Conservation (phyloP, 1,140 invertebrate species). For the Nephotettix cincticeps region DNA sequence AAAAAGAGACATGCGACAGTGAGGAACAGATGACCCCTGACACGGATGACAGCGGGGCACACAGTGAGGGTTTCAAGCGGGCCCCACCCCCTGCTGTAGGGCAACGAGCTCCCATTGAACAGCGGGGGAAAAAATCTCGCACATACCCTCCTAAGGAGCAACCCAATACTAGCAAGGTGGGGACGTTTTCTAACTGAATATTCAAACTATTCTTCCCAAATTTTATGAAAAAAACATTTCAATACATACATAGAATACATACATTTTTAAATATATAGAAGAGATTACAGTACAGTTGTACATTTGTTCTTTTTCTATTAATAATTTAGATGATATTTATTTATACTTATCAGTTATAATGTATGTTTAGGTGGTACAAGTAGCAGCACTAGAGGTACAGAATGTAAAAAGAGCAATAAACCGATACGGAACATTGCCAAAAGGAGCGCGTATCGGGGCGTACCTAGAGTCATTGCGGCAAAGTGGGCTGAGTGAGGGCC, state of each 20-base stretch:
- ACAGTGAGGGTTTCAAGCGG: constrained; percentile 47
- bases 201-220: too few relatives aligned
- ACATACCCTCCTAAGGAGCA: constrained; percentile 54
- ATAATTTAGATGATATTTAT: too few relatives aligned
- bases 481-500: constrained; percentile 56
- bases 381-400: constrained; percentile 91
- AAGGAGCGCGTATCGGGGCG: constrained; percentile 92
- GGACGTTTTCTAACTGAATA: background rate
- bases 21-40: constrained; percentile 63
- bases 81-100: constrained; percentile 29
- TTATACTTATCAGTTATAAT: too few relatives aligned
- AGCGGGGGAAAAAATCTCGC: constrained; percentile 57
- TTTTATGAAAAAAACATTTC: too few relatives aligned
- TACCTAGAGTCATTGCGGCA: constrained; percentile 90
- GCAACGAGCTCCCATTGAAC: constrained; percentile 41
- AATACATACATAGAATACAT: too few relatives aligned
- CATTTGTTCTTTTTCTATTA: too few relatives aligned
- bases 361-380: constrained; percentile 64
- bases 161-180: constrained; percentile 22
- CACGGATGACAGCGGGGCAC: constrained; percentile 60
- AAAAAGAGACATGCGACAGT: constrained; percentile 67
- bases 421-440: constrained; percentile 94
- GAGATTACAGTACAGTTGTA: too few relatives aligned
- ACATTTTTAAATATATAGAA: too few relatives aligned
- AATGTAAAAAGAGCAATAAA: constrained; percentile 96